Evolutionary conservation across 2,113 vertebrate genomes (phyloP), one percentile per base, ranked within the genome.

Genomic region (Myotis yumanensis): DNA sequence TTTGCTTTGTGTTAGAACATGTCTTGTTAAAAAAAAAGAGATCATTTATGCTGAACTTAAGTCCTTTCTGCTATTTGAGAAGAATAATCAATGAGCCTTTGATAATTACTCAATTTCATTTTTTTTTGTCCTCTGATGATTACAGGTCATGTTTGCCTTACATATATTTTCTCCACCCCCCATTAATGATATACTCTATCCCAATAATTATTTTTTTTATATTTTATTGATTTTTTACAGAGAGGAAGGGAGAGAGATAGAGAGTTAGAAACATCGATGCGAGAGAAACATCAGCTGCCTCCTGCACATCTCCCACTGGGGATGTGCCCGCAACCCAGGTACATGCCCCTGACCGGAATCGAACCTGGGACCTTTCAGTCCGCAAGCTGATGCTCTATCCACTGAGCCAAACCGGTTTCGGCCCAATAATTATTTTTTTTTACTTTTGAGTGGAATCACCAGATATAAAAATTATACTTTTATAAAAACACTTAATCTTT

Each of bases 81-180:
- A 92, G 9, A 73, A 40, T 37, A 71, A 32, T 22, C 16, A 68
- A 15, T 18, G 35, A n/a, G 4, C 16, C 17, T 93, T 86, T 68
- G 48, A 64, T 86, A 81, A 86, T 94, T 71, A 83, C 11, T 37
- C 35, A 66, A 4, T 82, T 86, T 71, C 11, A 54, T 66, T 48
- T 75, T 46, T 46, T 90, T 46, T 86, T 20, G 28, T 71, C 40
- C 75, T 92, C 69, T 94, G 28, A 80, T 64, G 93, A 69, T 85
- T 85, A n/a, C 48, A 59, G 57, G 28, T 89, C 32, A 22, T 90
- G 4, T 93, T 95, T 75, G 85, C 57, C 69, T 89, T 86, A 83
- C 51, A 51, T 90, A 32, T 37, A 64, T 69, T 59, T 93, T 69
- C 4, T 83, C 82, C 40, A 20, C 0, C 12, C 30, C 62, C 52